Evolutionary conservation across 1,140 invertebrate genomes (phyloP).

Genomic region (Monochamus saltuarius): DNA sequence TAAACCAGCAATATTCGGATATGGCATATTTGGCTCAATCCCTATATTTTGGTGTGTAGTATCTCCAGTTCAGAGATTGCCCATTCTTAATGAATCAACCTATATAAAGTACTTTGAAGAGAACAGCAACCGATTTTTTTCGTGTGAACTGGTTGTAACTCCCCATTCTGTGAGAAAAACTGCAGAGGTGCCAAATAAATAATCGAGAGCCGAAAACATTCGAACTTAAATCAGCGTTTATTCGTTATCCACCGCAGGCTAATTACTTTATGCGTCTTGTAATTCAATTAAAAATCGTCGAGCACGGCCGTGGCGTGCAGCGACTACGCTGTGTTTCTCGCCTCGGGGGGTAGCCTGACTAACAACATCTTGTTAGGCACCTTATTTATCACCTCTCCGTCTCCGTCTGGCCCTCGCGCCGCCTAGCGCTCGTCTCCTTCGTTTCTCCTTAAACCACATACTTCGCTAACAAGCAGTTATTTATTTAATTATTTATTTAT

Average conservation of each 20-base stretch:
- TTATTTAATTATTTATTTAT: constrained; percentile 55
- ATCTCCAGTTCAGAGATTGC: too few relatives aligned
- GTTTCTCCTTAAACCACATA: constrained; percentile 43
- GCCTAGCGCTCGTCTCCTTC: constrained; percentile 16
- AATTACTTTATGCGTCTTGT: constrained; percentile 33
- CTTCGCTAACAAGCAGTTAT: constrained; percentile 53
- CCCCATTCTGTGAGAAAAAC: too few relatives aligned
- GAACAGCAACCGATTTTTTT: too few relatives aligned
- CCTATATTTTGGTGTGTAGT: too few relatives aligned
- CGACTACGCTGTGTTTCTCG: constrained; percentile 42
- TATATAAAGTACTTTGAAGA: too few relatives aligned
- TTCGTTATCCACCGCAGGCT: constrained; percentile 10
- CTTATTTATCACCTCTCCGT: constrained; percentile 48
- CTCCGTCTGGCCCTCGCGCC: constrained; percentile 23
- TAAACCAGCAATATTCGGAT: too few relatives aligned
- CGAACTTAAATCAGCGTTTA: too few relatives aligned
- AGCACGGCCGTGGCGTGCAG: constrained; percentile 18
- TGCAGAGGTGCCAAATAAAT: too few relatives aligned
- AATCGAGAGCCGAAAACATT: too few relatives aligned
- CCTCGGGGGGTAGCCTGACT: constrained; percentile 50
- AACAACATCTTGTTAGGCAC: constrained; percentile 52
- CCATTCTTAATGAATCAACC: too few relatives aligned
- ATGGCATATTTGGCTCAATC: too few relatives aligned
- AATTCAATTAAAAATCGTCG: constrained; percentile 33
- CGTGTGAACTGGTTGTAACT: too few relatives aligned